A percentile compares a stretch with the other conserved stretches of the same genome.
Conservation (phyloP, 35 echinoderm and acorn worm genomes). For the Apostichopus parvimensis region DNA sequence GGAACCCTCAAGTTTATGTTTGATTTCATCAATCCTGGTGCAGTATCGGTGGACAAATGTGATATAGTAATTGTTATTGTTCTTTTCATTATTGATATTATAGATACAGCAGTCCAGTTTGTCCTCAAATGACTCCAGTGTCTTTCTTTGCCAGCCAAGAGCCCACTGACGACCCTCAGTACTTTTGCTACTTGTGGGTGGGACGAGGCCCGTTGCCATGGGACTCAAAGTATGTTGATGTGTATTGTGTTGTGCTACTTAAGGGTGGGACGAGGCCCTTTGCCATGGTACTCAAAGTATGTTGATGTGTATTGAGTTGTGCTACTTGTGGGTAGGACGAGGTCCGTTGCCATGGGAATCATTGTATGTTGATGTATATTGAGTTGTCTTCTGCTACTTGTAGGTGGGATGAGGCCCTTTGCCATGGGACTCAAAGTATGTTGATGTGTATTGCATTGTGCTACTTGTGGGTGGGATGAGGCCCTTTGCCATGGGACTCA, state of each 20-base stretch:
- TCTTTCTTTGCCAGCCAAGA: conserved; percentile 92
- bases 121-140: conserved; percentile 72
- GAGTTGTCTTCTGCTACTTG: too few species aligned
- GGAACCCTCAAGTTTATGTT: too few species aligned
- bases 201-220: conserved; percentile 78
- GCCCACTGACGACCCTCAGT: conserved; percentile 88
- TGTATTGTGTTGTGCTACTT: conserved; percentile 54
- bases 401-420: too few species aligned
- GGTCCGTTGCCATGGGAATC: conserved; percentile 80
- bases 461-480: too few species aligned
- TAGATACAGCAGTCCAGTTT: conserved; percentile 89
- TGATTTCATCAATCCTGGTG: too few species aligned
- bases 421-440: too few species aligned
- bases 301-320: background rate
- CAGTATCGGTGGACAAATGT: too few species aligned
- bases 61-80: too few species aligned
- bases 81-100: background rate
- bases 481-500: too few species aligned
- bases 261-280: conserved; percentile 80
- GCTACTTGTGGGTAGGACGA: conserved; percentile 84
- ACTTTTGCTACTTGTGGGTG: conserved; percentile 91
- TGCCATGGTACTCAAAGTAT: conserved; percentile 72
- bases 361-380: conserved; percentile 27
- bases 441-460: too few species aligned
- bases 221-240: conserved; percentile 62